Evolutionary conservation across 2,797 vertebrate species (phyloP), one percentile per base, ranked within the genome.

Genomic region (Acridotheres tristis): DNA sequence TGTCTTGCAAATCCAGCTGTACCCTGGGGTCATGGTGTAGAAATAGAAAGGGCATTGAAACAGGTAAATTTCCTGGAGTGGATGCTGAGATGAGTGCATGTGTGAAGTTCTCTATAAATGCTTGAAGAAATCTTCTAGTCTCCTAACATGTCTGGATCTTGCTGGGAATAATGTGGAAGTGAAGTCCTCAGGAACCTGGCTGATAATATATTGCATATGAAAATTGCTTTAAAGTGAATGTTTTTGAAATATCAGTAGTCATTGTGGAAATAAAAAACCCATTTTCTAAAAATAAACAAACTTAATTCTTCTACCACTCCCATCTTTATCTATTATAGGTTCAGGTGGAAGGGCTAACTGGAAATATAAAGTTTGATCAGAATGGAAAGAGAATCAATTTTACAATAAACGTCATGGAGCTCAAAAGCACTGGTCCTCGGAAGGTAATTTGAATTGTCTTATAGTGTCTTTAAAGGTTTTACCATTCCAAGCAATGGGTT

Each of bases 291-390:
- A 83, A 54, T 42, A 85, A 83, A 45, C n/a, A 29, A 80, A 42
- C 27, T 17, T 72, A 77, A 74, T 71, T 87, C 18, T 89, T 63
- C 34, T 83, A 22, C 32, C 25, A 13, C 45, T 95, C 96, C 79
- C 51, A 16, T 87, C 69, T 97, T 97, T 66, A 5, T 97, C 65
- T 97, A 1, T 14, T 76, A 18, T 90, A 99, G 99, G 99, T 99
- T 73, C 99, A 98, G 19, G 99, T 99, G 58, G 99, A 99, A 97
- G 99, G 99, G 55, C 98, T 99, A 72, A 99, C 99, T 34, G 99
- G 99, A 94, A 99, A 99, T 97, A 99, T 99, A 97, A 99, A 99
- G 96, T 99, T 99, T 97, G 99, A 99, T 97, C 99, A 99, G 94
- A 99, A 99, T 30, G 99, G 99, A 90, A 99, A 99, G 95, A 98